A percentile compares a stretch with the other conserved stretches of the same genome.
Evolutionary conservation across 1,140 invertebrate genomes (phyloP).

Genomic region (Camponotus vicinus): DNA sequence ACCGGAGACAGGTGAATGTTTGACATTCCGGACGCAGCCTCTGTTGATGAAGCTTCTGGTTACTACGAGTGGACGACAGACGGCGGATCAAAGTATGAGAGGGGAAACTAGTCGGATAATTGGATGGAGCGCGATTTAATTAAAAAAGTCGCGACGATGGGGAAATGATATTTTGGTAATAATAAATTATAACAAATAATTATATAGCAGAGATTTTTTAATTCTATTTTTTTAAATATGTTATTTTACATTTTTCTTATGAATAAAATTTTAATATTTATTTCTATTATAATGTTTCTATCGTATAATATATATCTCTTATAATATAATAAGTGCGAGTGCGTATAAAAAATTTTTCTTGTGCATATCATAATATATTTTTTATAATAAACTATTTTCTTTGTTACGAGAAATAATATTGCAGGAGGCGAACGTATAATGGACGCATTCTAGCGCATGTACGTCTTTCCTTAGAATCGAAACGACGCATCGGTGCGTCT

Average conservation of each 20-base stretch:
- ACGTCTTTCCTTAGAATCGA: background rate
- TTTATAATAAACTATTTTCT: background rate
- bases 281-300: background rate
- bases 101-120: background rate
- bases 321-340: no score
- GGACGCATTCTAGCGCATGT: constrained; percentile 10
- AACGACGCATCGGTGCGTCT: constrained; percentile 28
- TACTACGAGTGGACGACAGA: background rate
- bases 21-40: constrained; percentile 48
- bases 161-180: background rate
- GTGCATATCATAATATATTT: no score
- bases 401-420: background rate
- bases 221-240: background rate
- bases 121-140: background rate
- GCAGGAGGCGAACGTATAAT: background rate
- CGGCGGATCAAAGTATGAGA: background rate
- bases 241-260: background rate
- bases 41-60: constrained; percentile 40
- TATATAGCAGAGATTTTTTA: background rate
- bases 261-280: background rate
- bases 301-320: background rate
- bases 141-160: background rate
- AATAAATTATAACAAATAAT: background rate
- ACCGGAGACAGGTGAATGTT: constrained; percentile 56
- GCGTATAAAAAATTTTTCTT: no score